Evolutionary conservation across 1,140 invertebrate species (phyloP).

Genomic region (Aphidius ervi): DNA sequence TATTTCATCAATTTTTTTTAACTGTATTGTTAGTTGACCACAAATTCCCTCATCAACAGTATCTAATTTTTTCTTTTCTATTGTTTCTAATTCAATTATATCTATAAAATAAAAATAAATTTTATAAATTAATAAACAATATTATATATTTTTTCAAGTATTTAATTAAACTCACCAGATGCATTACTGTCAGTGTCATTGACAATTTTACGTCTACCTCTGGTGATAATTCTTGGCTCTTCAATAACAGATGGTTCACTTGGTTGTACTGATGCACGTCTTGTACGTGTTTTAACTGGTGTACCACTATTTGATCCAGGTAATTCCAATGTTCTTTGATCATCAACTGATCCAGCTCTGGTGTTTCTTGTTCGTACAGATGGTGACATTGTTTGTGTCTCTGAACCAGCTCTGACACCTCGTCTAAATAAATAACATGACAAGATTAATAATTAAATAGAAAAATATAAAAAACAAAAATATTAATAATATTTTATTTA

Average conservation of each 20-base stretch:
- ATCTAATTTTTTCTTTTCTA: no score
- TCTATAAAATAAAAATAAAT: background rate
- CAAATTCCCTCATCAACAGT: no score
- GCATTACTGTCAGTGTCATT: background rate
- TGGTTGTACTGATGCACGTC: slow-evolving; percentile 26
- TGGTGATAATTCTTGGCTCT: slow-evolving; percentile 24
- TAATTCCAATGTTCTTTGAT: slow-evolving; percentile 17
- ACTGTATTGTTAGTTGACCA: no score
- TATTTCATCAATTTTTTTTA: no score
- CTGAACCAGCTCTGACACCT: slow-evolving; percentile 36
- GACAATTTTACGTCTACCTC: background rate
- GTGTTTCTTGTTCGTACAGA: slow-evolving; percentile 30
- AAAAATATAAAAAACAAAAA: background rate
- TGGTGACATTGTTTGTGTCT: slow-evolving; percentile 30
- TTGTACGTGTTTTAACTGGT: slow-evolving; percentile 26
- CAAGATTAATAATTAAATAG: slow-evolving; percentile 3
- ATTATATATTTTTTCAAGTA: background rate
- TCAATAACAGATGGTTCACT: slow-evolving; percentile 28
- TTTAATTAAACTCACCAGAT: background rate
- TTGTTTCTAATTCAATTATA: background rate
- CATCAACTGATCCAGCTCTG: slow-evolving; percentile 37
- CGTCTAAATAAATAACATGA: slow-evolving; percentile 23
- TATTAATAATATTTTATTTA: no score
- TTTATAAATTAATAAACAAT: background rate
- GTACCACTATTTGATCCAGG: slow-evolving; percentile 17